Percentiles rank a stretch among this genome's conserved stretches.
Conservation (phyloP, 2,888 invertebrate species). For the Lycocerus yunnanus region DNA sequence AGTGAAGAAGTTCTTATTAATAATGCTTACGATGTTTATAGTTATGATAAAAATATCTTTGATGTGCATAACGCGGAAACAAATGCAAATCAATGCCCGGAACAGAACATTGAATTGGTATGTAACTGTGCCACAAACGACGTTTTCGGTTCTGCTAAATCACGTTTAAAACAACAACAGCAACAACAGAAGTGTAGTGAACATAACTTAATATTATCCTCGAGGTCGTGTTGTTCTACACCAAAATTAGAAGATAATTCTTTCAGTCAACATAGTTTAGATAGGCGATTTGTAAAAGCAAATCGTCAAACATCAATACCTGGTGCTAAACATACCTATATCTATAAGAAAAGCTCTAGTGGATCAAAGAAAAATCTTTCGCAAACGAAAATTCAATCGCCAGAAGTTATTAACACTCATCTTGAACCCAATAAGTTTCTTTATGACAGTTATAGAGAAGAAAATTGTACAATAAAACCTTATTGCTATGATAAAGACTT, state of each 20-base stretch:
- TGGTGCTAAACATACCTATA: slow-evolving; percentile 16
- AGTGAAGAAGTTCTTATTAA: slow-evolving; percentile 48
- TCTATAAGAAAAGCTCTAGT: slow-evolving; percentile 57
- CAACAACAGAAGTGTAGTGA: slow-evolving; percentile 42
- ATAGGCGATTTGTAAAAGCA: slow-evolving; percentile 46
- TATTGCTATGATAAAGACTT: slow-evolving; percentile 47
- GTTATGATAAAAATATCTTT: slow-evolving; percentile 37
- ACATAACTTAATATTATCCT: slow-evolving; percentile 41
- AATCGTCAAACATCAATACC: slow-evolving; percentile 22
- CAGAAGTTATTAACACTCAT: slow-evolving; percentile 54
- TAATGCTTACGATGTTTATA: slow-evolving; percentile 33
- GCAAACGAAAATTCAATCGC: slow-evolving; percentile 48
- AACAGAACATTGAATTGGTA: slow-evolving; percentile 48
- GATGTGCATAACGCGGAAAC: slow-evolving; percentile 43
- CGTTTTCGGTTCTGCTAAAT: slow-evolving; percentile 40
- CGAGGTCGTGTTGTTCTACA: slow-evolving; percentile 37
- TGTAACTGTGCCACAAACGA: slow-evolving; percentile 48
- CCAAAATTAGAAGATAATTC: slow-evolving; percentile 46
- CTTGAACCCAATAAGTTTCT: slow-evolving; percentile 45
- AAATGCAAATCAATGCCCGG: slow-evolving; percentile 42
- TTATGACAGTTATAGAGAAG: slow-evolving; percentile 47
- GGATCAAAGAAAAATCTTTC: slow-evolving; percentile 20
- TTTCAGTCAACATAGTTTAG: slow-evolving; percentile 57
- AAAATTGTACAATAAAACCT: slow-evolving; percentile 45
- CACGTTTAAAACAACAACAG: slow-evolving; percentile 38